phyloP scores from a whole-genome alignment of 2,888 invertebrate genomes.

The Drosophila anceps region DNA sequence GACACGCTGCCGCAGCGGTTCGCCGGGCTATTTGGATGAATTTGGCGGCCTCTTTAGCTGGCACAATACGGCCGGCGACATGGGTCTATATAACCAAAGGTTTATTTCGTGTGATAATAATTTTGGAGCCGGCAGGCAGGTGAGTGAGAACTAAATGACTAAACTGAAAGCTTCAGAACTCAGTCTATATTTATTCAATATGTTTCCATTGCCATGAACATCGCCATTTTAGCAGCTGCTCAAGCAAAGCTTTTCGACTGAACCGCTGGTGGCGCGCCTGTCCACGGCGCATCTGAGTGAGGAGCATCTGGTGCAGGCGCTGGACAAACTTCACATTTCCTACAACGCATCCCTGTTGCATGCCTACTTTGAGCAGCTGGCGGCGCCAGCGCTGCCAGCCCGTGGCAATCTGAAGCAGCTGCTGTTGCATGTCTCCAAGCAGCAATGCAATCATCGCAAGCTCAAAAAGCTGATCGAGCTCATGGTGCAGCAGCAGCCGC shows the following conservation, averaged over 20 bases:
- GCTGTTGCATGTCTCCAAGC: conserved; percentile 82
- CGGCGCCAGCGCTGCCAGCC: conserved; percentile 30
- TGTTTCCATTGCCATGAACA: not conserved
- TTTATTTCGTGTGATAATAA: conserved; percentile 81
- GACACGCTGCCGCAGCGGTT: conserved; percentile 74
- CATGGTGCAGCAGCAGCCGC: conserved; percentile 73
- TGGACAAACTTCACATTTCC: conserved; percentile 83
- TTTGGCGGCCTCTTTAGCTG: conserved; percentile 63
- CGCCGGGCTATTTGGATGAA: conserved; percentile 63
- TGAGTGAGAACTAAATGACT: conserved; percentile 38
- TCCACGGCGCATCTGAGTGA: conserved; percentile 82
- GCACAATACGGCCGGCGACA: conserved; percentile 40
- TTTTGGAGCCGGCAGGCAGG: conserved; percentile 73
- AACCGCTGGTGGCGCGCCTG: conserved; percentile 79
- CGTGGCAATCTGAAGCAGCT: conserved; percentile 79
- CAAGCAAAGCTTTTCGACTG: conserved; percentile 73
- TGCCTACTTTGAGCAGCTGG: conserved; percentile 67
- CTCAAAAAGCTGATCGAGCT: conserved; percentile 81
- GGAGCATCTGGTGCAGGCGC: conserved; percentile 83
- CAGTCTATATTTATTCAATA: not conserved
- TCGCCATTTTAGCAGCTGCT: conserved; percentile 35
- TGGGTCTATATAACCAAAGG: conserved; percentile 74
- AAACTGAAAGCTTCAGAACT: no score
- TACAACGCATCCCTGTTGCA: conserved; percentile 82
- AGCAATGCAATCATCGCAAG: conserved; percentile 83